Base-by-base conservation (phyloP, 2,888 invertebrate genomes). In the Trypoxylon attenuatum region DNA sequence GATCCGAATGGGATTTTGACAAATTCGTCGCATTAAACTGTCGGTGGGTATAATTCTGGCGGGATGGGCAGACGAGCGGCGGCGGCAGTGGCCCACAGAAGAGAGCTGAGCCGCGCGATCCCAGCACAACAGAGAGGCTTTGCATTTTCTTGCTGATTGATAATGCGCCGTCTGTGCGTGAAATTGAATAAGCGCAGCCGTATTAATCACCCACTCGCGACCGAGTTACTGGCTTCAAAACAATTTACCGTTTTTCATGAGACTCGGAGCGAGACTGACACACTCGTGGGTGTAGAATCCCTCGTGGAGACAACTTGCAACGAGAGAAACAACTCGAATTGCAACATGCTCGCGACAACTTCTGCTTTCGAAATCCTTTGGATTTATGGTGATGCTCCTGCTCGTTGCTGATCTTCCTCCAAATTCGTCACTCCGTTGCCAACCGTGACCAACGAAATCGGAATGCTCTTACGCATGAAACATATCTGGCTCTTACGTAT, bases 221-320 rank as follows among this genome's bases (percentile, higher is more conserved):
- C 47, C 61, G 64, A 59, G 41, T 63, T 63, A 45, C 64, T 15
- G 47, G 41, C 61, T 16, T n/a, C 55, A 49, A 63, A 56, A 75
- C 73, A 75, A 75, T 72, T 59, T 56, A 38, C 63, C 65, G 50
- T 72, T 69, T 72, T 63, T 66, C 73, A 41, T 49, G 53, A 57
- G 54, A 65, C 42, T 49, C 54, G 59, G 50, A 66, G 33, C 74
- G 60, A 6, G 51, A 49, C 72, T n/a, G 33, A 49, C 43, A 15
- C 33, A 13, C 16, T 54, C 42, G 70, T 57, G 25, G 62, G 59
- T 55, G 59, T 50, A 21, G 51, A 46, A 41, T 6, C 52, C 57
- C 27, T 18, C 19, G 8, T 42, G 52, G 16, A 25, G n/a, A n/a
- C n/a, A n/a, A n/a, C n/a, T n/a, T 33, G 23, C 39, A 33, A 25